Evolutionary conservation across 2,888 invertebrate genomes (phyloP).

Genomic region (Laothoe populi): DNA sequence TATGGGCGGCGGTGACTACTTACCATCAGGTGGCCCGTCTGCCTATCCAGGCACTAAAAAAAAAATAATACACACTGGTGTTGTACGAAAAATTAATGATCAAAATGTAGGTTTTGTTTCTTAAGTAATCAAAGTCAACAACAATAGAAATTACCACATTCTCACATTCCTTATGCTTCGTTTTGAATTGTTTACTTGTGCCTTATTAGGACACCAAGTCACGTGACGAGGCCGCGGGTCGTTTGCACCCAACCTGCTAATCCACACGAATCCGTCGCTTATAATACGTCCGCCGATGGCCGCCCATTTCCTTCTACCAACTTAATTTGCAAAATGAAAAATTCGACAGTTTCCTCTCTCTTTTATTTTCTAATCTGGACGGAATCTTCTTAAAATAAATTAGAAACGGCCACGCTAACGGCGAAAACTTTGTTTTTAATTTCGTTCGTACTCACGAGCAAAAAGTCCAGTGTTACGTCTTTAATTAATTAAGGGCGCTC

Average conservation of each 20-base stretch:
- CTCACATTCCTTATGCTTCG: too few species aligned
- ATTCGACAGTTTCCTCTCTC: conserved; percentile 47
- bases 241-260: background rate
- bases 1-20: too few species aligned
- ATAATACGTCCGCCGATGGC: background rate
- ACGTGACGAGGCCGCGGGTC: background rate
- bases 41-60: too few species aligned
- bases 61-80: too few species aligned
- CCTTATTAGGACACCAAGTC: background rate
- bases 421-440: conserved; percentile 59
- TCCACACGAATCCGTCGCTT: conserved; percentile 1
- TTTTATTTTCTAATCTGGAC: conserved; percentile 50
- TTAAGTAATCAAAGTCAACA: too few species aligned
- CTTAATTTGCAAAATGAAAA: conserved; percentile 48
- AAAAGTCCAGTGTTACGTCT: conserved; percentile 58
- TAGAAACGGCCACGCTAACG: conserved; percentile 48
- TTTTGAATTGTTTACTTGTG: background rate
- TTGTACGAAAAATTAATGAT: too few species aligned
- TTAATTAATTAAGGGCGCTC: conserved; percentile 63
- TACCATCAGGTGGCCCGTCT: too few species aligned
- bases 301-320: background rate
- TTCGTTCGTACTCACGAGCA: conserved; percentile 44
- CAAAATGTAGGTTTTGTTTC: too few species aligned
- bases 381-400: conserved; percentile 62
- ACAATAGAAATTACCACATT: too few species aligned